Base-by-base conservation (phyloP, 2,797 vertebrate genomes). In the Masticophis lateralis region DNA sequence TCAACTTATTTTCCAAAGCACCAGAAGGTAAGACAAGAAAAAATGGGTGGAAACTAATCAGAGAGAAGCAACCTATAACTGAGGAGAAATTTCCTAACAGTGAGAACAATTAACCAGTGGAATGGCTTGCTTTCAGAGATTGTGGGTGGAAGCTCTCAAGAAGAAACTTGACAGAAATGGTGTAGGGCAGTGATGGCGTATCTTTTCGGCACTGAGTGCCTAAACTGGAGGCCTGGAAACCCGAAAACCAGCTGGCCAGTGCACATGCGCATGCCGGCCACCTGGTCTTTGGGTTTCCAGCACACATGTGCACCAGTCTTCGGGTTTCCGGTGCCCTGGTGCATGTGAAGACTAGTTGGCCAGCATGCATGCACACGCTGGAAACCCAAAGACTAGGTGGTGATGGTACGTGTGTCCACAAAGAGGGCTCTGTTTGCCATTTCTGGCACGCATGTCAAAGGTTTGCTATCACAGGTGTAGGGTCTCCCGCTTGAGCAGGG, bases 351-450 rank as follows among this genome's bases (percentile, higher is more conserved):
- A 53, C 9, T 1, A 51, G 7, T 8, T 2, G 8, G 51, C 51
- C 51, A 51, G 9, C 6, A 47, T 47, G 5, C 47, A 47, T 0
- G 51, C 51, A 51, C 8, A 1, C 0, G 51, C 8, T 51, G 51
- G 51, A 51, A 51, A 51, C 8, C 51, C 51, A 51, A 51, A 51
- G 51, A 51, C 9, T 8, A 53, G 9, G 51, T 53, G 9, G 51
- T 10, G 9, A 10, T 1, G 1, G 51, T 3, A 10, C 9, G 1
- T 9, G 0, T 53, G 9, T 9, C 51, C 51, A 53, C 9, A 53
- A 9, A 53, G 51, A 9, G 9, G 9, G 51, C 8, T 53, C 51
- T 53, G 8, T 53, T 1, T 53, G 51, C 51, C 51, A 53, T 9
- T 53, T 53, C 51, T 53, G 51, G 51, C 51, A 53, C 1, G 9